phyloP scores from a whole-genome alignment of 2,113 vertebrate genomes.

The Bos javanicus region DNA sequence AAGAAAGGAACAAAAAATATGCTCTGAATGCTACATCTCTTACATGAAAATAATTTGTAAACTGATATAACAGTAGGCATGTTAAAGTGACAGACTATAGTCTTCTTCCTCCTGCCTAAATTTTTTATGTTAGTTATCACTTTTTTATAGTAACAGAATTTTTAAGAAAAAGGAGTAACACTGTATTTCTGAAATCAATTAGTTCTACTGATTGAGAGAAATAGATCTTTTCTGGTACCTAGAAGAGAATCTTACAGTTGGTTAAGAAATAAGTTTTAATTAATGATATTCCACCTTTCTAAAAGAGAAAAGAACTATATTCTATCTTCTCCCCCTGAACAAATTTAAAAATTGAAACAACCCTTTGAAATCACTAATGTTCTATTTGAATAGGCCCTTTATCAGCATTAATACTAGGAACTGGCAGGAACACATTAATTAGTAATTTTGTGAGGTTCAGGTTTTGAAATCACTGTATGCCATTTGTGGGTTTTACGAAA shows the following conservation, averaged over 20 bases:
- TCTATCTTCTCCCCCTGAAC: neutral
- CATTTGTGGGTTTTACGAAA: neutral
- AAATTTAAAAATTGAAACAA: neutral
- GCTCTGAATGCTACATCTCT: neutral
- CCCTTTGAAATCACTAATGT: neutral
- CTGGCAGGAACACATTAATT: neutral
- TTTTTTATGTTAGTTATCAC: neutral
- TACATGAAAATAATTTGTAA: conserved; percentile 48
- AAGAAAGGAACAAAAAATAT: conserved; percentile 50
- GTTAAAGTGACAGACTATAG: neutral
- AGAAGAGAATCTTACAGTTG: neutral
- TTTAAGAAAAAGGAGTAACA: neutral
- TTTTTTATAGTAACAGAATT: neutral
- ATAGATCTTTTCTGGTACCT: neutral
- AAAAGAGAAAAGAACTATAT: neutral
- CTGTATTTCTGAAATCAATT: conserved; percentile 1
- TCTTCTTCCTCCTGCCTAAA: neutral
- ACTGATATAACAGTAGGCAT: neutral
- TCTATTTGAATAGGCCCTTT: neutral
- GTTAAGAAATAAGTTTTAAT: conserved; percentile 19
- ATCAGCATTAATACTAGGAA: neutral
- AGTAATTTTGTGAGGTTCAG: neutral
- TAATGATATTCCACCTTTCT: neutral
- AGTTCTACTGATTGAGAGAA: neutral
- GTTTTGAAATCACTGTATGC: neutral